Base-by-base conservation (phyloP, 2,113 vertebrate genomes). In the Dendrocopos noguchii region DNA sequence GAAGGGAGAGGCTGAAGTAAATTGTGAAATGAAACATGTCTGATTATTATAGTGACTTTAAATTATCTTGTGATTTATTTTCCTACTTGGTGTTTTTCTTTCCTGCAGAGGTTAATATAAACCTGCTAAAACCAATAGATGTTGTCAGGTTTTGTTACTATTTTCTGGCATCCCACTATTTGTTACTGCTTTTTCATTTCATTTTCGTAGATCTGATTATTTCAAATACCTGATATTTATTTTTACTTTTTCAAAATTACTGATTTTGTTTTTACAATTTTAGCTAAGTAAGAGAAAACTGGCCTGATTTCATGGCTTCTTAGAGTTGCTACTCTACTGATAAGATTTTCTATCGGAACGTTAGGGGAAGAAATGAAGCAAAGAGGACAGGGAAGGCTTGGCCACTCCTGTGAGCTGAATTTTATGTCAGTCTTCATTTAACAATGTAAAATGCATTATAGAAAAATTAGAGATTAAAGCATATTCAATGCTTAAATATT, bases 391-490 rank as follows among this genome's bases (percentile, higher is more conserved):
- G 34, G n/a, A 81, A 87, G 27, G n/a, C 20, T 68, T 52, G 17
- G 9, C 24, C 4, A 5, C 19, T 61, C 75, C 63, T 79, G 29
- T 79, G 44, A 75, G 57, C 44, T 72, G 20, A 73, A 18, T 44
- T 39, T 66, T 15, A 52, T 83, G 15, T 80, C 57, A 61, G 14
- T 65, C 36, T 66, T 79, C 28, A 39, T 39, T 34, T 65, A 73
- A 66, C 12, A 33, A 27, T 31, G 4, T 55, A 57, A 79, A 89
- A 73, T 83, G 15, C 0, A 0, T 52, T 66, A 4, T 14, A 57
- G 27, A 61, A 78, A 87, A 75, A n/a, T 73, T 59, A 65, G n/a
- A 67, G 12, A 57, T 59, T 6, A 74, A 24, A 85, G 3, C 4
- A 7, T 46, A 17, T 67, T 57, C 46, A 76, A 5, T 67, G 53